Base-by-base conservation (phyloP, 2,888 invertebrate genomes). In the Bruchidius siliquastri region DNA sequence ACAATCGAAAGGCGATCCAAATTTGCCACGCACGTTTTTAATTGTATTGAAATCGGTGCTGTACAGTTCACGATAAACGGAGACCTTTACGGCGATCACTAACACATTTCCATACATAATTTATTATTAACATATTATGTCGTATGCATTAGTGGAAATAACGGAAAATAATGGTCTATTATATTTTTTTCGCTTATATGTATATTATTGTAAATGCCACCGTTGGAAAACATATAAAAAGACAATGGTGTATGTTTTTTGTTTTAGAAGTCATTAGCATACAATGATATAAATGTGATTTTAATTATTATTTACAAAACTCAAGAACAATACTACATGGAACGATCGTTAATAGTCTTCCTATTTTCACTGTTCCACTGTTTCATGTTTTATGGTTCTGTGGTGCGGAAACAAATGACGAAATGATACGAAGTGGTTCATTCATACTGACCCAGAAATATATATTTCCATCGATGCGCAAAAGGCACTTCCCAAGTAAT, bases 211-310 rank as follows among this genome's bases (percentile, higher is more conserved):
- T 49, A 49, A 49, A 49, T 49, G 49, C 49, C 49, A 49, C 49
- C 49, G 49, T 49, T 49, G 49, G 49, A 49, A 49, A 49, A 49
- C 49, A 49, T 49, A 49, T 18, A 75, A 77, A 77, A 73, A 74
- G 74, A 77, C 77, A 77, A 77, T 77, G 74, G 77, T 67, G 67
- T 72, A 76, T 76, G 74, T 76, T 77, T 49, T 76, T 76, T 77
- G 74, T 75, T 75, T 76, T 70, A 74, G 67, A 26, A 21, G 73
- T 66, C 71, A 77, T 77, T 77, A 76, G 72, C 77, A 77, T 77
- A 77, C 77, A 77, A 77, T 77, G 77, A 76, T 74, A 72, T 76
- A 73, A 75, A 74, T 75, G 72, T 74, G 76, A 76, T 77, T 77
- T 76, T 76, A 76, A 76, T 74, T 75, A 75, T 74, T 76, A 49